Percentiles rank a stretch among this genome's conserved stretches.
These are phyloP conservation scores for Mormyrops attenuatus DNA, from an alignment of 2,797 vertebrate species.

Conservation along the genomic window DNA sequence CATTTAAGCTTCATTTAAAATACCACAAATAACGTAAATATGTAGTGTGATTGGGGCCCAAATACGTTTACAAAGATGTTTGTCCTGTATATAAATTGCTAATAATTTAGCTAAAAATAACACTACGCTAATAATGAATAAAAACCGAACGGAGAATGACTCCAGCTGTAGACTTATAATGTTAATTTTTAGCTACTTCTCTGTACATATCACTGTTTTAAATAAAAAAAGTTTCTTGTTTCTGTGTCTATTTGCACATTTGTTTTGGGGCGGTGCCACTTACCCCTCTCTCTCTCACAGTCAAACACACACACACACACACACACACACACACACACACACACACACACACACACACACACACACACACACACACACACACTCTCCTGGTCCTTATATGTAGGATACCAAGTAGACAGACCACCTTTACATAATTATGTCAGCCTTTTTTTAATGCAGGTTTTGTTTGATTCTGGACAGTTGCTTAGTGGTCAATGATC, in stretches of 20 bases:
- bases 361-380: conserved; percentile 31
- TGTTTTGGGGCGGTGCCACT: background rate
- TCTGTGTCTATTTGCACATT: background rate
- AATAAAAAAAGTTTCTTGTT: background rate
- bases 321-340: conserved; percentile 18
- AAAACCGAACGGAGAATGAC: background rate
- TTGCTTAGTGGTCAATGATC: conserved; percentile 46
- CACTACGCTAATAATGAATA: background rate
- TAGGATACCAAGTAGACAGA: conserved; percentile 58
- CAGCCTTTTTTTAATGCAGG: background rate
- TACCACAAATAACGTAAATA: background rate
- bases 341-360: conserved; percentile 26
- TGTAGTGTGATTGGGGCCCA: background rate
- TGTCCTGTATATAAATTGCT: background rate
- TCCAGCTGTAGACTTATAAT: background rate
- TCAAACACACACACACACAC: background rate
- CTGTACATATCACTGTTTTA: background rate
- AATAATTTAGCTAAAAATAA: background rate
- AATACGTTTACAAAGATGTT: background rate
- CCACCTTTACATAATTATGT: conserved; percentile 25
- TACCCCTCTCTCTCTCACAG: background rate
- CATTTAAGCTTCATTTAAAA: background rate
- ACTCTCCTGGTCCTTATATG: conserved; percentile 41
- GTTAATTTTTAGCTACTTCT: background rate
- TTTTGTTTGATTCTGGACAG: conserved; percentile 26